phyloP scores from a whole-genome alignment of 2,113 vertebrate species.

The Potamarius usumacintae region DNA sequence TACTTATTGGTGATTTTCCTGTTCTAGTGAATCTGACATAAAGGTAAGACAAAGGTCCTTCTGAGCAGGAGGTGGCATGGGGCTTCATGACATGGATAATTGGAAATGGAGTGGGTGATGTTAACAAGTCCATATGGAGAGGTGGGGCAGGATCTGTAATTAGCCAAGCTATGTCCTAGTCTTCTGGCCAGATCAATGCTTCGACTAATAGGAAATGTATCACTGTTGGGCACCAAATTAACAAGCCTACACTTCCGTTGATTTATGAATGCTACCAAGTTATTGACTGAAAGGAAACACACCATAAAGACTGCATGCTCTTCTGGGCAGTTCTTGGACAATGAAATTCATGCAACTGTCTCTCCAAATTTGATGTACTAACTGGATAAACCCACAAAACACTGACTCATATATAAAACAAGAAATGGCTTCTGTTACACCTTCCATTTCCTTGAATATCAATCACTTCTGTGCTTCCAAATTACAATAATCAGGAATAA shows the following conservation, averaged over 20 bases:
- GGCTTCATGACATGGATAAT: constrained; percentile 29
- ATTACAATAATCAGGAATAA: constrained; percentile 40
- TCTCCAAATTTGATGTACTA: constrained; percentile 2
- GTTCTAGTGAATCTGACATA: constrained; percentile 5
- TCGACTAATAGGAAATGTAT: constrained; percentile 40
- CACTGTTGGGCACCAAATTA: constrained; percentile 41
- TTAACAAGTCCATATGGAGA: constrained; percentile 49
- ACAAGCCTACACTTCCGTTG: constrained; percentile 29
- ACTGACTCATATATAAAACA: constrained; percentile 11
- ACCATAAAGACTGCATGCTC: constrained; percentile 15
- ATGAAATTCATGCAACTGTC: constrained; percentile 12
- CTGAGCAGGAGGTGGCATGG: neutral
- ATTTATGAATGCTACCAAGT: constrained; percentile 35
- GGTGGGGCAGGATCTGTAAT: constrained; percentile 38
- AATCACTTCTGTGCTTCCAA: constrained; percentile 1
- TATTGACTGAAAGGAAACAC: constrained; percentile 23
- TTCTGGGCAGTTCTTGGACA: constrained; percentile 22
- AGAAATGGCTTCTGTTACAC: constrained; percentile 1
- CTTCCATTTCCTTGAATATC: neutral
- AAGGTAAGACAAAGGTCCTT: constrained; percentile 29
- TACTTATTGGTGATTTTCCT: neutral
- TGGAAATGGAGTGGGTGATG: constrained; percentile 37
- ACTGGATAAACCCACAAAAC: neutral
- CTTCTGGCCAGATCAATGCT: constrained; percentile 50
- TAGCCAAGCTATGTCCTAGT: constrained; percentile 34